Evolutionary conservation across 2,113 vertebrate genomes (phyloP).

Genomic region (Stictonetta naevosa): DNA sequence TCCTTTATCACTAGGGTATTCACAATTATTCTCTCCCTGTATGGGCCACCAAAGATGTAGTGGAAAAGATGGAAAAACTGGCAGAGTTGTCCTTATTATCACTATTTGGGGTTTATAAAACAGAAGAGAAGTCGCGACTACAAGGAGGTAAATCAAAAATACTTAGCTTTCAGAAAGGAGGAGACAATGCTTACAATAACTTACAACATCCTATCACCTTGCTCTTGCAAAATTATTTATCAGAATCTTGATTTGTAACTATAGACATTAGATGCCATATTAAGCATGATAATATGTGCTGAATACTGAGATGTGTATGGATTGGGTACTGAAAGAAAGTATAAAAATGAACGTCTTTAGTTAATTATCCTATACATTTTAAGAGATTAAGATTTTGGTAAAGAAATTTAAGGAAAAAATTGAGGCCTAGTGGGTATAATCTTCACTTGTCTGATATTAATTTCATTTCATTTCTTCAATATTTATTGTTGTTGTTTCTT

Average conservation of each 20-base stretch:
- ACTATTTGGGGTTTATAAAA: conserved; percentile 81
- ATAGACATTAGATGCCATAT: background rate
- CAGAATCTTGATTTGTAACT: background rate
- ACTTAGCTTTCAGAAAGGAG: background rate
- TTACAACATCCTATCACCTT: background rate
- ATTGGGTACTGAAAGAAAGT: background rate
- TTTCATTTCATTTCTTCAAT: background rate
- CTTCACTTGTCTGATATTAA: background rate
- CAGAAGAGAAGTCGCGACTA: conserved; percentile 85
- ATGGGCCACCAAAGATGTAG: conserved; percentile 82
- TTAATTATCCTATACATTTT: background rate
- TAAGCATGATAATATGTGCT: background rate
- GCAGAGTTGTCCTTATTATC: conserved; percentile 81
- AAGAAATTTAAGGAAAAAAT: background rate
- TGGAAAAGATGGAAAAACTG: conserved; percentile 80
- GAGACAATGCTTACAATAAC: background rate
- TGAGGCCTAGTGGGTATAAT: background rate
- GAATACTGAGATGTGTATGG: background rate
- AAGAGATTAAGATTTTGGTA: background rate
- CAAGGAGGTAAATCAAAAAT: conserved; percentile 83
- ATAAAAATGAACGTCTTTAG: background rate
- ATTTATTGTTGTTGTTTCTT: background rate
- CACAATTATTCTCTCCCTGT: conserved; percentile 85
- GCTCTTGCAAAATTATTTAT: background rate
- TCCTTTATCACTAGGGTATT: conserved; percentile 69